Conservation (phyloP, 2,113 vertebrate species). For the Propithecus coquereli region DNA sequence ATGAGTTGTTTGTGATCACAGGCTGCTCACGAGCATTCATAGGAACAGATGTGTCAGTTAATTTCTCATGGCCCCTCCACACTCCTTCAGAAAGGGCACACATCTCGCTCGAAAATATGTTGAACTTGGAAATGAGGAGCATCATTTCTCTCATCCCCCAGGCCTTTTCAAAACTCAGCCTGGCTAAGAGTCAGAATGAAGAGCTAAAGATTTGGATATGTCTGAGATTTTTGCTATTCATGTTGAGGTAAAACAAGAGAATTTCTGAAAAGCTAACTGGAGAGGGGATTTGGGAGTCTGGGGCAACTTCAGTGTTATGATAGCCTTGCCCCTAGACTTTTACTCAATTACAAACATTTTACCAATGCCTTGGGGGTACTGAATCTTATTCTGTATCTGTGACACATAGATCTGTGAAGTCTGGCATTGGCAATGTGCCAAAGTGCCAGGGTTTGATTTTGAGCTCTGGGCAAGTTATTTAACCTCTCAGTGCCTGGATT, state of each 20-base stretch:
- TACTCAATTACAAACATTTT: not conserved
- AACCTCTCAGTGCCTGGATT: not conserved
- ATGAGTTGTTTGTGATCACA: conserved; percentile 65
- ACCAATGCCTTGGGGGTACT: not conserved
- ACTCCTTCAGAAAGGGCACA: conserved; percentile 14
- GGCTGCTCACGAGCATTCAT: conserved; percentile 7
- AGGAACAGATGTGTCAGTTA: conserved; percentile 63
- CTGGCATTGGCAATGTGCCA: not conserved
- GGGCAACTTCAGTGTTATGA: not conserved
- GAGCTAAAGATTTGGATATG: not conserved
- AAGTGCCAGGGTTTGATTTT: not conserved
- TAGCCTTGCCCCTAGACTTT: not conserved
- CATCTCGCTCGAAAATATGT: not conserved
- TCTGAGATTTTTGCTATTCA: not conserved
- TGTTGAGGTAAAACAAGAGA: not conserved
- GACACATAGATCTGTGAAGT: not conserved
- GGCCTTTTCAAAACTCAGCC: not conserved
- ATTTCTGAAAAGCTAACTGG: not conserved
- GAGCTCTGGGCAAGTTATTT: not conserved
- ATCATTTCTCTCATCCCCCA: not conserved
- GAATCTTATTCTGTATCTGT: not conserved
- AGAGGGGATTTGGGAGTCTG: not conserved
- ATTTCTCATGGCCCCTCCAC: conserved; percentile 18
- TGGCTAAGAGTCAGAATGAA: not conserved
- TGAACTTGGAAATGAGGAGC: not conserved